A percentile compares a stretch with the other conserved stretches of the same genome.
phyloP scores from a whole-genome alignment of 2,888 invertebrate species.

The Pachydiplax longipennis region DNA sequence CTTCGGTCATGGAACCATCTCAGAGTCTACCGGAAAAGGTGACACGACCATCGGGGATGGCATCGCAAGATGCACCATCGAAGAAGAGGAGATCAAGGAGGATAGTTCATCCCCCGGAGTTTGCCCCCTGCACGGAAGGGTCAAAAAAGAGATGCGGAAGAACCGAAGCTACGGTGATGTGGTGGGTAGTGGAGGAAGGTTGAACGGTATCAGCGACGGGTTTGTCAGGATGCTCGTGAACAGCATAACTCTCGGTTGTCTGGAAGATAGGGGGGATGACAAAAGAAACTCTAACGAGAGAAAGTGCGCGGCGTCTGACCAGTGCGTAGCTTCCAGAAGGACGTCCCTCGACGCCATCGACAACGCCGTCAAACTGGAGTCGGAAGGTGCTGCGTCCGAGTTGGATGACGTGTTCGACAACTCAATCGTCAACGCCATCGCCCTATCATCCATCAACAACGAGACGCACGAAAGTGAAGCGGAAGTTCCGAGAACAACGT shows the following conservation, averaged over 20 bases:
- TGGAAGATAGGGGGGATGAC: neutral
- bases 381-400: neutral
- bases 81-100: neutral
- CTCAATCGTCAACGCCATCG: neutral
- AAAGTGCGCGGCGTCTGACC: neutral
- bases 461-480: slow-evolving; percentile 26
- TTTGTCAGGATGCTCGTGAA: slow-evolving; percentile 17
- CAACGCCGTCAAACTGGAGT: neutral
- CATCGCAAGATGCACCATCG: neutral
- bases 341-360: neutral
- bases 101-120: neutral
- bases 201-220: slow-evolving; percentile 17
- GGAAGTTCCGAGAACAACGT: neutral
- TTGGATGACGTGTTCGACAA: neutral
- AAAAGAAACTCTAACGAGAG: neutral
- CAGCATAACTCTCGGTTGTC: slow-evolving; percentile 14
- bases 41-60: neutral
- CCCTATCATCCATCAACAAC: neutral
- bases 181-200: slow-evolving; percentile 4
- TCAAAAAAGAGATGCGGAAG: neutral
- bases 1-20: neutral
- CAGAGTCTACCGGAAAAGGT: neutral
- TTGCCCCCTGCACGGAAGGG: neutral
- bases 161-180: slow-evolving; percentile 4
- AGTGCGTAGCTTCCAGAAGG: neutral